Conservation (phyloP, 2,113 vertebrate species). For the Coregonus clupeaformis region DNA sequence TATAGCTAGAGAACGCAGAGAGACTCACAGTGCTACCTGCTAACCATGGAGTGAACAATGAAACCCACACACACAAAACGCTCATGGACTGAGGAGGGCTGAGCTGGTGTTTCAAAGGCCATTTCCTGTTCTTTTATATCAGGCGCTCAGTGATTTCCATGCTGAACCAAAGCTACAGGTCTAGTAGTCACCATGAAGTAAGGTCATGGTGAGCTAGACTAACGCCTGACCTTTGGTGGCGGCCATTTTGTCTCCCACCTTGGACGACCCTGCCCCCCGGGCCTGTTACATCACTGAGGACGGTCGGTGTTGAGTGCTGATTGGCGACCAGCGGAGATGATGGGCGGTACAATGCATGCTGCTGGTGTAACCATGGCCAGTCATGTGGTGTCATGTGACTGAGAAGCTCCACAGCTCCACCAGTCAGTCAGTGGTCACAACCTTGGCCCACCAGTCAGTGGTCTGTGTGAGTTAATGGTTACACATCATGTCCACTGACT, state of each 20-base stretch:
- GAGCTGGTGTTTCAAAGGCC: no score
- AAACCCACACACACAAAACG: background rate
- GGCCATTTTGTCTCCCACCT: background rate
- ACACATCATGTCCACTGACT: background rate
- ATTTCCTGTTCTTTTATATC: background rate
- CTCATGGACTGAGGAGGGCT: background rate
- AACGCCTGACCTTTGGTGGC: background rate
- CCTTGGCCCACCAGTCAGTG: background rate
- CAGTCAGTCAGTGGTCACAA: background rate
- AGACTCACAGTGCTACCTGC: background rate
- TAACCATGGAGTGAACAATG: background rate
- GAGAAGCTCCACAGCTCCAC: background rate
- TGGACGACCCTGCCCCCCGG: no score
- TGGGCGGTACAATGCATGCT: background rate
- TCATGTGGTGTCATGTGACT: constrained; percentile 24
- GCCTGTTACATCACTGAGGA: no score
- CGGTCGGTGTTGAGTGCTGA: no score
- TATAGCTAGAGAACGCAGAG: background rate
- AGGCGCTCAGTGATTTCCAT: background rate
- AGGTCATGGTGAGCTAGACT: no score
- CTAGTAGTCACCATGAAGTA: background rate
- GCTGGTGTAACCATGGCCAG: background rate
- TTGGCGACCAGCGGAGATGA: background rate
- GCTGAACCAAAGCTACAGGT: no score
- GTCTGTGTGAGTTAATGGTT: constrained; percentile 6